Conservation (phyloP, 2,113 vertebrate species). For the Platichthys flesus region DNA sequence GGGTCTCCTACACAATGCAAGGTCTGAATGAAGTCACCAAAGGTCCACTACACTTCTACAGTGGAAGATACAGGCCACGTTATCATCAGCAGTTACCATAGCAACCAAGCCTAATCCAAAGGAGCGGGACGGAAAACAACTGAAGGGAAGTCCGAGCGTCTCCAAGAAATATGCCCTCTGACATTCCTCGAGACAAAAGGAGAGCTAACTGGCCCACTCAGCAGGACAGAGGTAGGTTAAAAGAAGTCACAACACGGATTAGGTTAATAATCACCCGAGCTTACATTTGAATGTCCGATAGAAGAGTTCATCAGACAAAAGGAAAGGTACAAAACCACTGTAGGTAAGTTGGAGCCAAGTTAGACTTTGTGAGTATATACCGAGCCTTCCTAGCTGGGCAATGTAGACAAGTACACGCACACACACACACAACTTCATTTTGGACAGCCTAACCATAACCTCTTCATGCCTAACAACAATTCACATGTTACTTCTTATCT, state of each 20-base stretch:
- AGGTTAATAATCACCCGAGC: background rate
- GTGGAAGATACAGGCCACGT: background rate
- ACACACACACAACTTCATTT: background rate
- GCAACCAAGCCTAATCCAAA: background rate
- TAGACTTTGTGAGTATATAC: background rate
- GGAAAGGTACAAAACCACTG: background rate
- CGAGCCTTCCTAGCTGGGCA: background rate
- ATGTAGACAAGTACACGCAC: background rate
- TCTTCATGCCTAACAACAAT: too few relatives aligned
- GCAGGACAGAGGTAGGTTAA: background rate
- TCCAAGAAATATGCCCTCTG: background rate
- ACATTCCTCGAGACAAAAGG: background rate
- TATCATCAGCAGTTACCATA: slow-evolving; percentile 1
- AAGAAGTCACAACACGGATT: background rate
- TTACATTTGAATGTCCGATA: background rate
- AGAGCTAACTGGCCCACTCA: background rate
- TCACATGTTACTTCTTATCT: too few relatives aligned
- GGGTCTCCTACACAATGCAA: background rate
- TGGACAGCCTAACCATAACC: too few relatives aligned
- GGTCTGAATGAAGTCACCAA: background rate
- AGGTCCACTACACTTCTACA: background rate
- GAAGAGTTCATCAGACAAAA: background rate
- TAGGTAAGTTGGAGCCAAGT: background rate
- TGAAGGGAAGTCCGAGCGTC: background rate
- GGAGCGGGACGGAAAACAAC: background rate